A percentile compares a stretch with the other conserved stretches of the same genome.
Conservation (phyloP, 2,888 invertebrate genomes). For the Sphaeridia pumilis region DNA sequence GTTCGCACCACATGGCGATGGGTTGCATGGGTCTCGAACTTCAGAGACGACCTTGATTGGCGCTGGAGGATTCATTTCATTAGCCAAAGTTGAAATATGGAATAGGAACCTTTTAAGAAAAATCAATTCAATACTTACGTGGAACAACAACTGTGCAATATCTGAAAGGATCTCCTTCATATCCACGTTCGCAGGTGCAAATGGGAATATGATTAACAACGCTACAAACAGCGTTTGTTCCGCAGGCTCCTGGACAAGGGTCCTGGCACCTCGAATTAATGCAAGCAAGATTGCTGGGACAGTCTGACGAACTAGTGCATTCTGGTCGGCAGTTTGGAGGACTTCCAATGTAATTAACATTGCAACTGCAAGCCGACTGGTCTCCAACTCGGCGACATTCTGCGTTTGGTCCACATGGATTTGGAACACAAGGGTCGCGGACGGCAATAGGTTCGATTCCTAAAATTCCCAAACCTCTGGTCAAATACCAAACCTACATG, state of each 20-base stretch:
- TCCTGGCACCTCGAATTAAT: constrained; percentile 41
- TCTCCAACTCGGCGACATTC: constrained; percentile 51
- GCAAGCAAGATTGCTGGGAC: constrained; percentile 67
- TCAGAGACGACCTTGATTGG: constrained; percentile 1
- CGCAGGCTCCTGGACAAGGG: constrained; percentile 47
- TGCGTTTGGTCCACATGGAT: constrained; percentile 43
- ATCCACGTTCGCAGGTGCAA: constrained; percentile 38
- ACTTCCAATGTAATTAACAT: constrained; percentile 58
- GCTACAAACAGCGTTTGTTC: constrained; percentile 45
- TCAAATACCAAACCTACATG: neutral
- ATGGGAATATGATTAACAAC: constrained; percentile 26
- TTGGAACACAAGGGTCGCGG: constrained; percentile 10
- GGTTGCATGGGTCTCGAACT: constrained; percentile 59
- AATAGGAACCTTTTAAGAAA: neutral
- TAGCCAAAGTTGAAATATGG: neutral
- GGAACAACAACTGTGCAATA: too few relatives aligned
- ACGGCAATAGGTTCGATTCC: neutral
- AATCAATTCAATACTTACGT: constrained; percentile 6
- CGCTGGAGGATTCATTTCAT: neutral
- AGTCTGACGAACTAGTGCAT: constrained; percentile 55
- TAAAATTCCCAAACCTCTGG: neutral
- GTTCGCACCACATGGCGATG: constrained; percentile 64
- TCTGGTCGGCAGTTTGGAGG: constrained; percentile 42
- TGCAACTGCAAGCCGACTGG: constrained; percentile 47
- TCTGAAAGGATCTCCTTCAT: constrained; percentile 36